Evolutionary conservation across 2,888 invertebrate genomes (phyloP), one percentile per base, ranked within the genome.

Genomic region (Tridacna gigas): DNA sequence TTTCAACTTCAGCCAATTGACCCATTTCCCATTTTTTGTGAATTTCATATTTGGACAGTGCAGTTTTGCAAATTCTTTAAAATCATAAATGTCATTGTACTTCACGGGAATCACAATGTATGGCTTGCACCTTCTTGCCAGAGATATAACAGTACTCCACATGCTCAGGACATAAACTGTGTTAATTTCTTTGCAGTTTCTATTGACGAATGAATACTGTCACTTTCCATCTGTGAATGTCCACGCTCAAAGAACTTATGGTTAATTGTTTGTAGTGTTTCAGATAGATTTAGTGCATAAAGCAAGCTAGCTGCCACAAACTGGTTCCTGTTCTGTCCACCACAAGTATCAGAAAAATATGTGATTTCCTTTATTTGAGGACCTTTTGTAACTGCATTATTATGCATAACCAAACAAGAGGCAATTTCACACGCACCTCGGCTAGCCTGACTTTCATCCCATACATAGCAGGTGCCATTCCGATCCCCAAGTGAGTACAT

Each of bases 201-300:
- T 48, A 86, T 86, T 2, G 82, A 51, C 1, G 82, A 69, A 65
- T 86, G 82, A 56, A 86, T 84, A 13, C 65, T 75, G 51, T 86
- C 77, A 22, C 65, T 82, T 67, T 86, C 86, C 82, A 84, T 86
- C 45, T 84, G 74, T 9, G 83, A 79, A 56, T 86, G 83, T 25
- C 76, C 83, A 9, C 69, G 45, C 47, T 86, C 83, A 15, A 86
- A 69, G n/a, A 86, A 83, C 61, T 84, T 80, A 11, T 80, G 83
- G n/a, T 77, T 63, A 37, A 83, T 73, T n/a, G 63, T 37, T 25
- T 83, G 45, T 12, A 80, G 20, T 51, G 61, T 51, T 2, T 3
- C 12, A 28, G 48, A 20, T 11, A 60, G n/a, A 13, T 28, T 22
- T 3, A 83, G 60, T 0, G 77, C 22, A 48, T 78, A 78, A 0